Evolutionary conservation across 1,140 invertebrate genomes (phyloP).

Genomic region (Zophobas morio): DNA sequence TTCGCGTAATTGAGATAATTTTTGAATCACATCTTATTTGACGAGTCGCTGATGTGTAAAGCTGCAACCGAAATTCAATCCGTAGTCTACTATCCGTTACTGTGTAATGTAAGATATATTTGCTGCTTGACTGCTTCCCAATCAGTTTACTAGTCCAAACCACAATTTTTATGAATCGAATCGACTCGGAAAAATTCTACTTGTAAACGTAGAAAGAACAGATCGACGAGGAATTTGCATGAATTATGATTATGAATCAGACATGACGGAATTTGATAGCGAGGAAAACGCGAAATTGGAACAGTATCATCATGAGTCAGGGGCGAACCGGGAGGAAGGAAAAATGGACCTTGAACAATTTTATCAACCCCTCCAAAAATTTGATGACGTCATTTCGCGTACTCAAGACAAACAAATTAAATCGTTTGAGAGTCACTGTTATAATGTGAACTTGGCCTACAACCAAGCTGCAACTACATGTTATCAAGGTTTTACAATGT

Average conservation of each 20-base stretch:
- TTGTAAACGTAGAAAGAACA: background rate
- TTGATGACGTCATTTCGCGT: no score
- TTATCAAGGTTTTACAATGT: no score
- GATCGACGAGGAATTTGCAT: background rate
- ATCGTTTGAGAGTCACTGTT: no score
- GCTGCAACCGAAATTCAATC: slow-evolving; percentile 66
- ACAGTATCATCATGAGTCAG: no score
- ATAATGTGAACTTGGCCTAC: no score
- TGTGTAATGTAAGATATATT: slow-evolving; percentile 68
- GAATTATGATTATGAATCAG: background rate
- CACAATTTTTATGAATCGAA: slow-evolving; percentile 63
- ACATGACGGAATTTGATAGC: background rate
- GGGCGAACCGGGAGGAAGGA: no score
- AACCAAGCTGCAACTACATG: no score
- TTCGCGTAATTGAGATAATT: slow-evolving; percentile 27
- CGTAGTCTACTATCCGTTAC: slow-evolving; percentile 63
- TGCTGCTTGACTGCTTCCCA: slow-evolving; percentile 65
- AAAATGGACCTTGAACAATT: no score
- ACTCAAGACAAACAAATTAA: no score
- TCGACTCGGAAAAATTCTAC: slow-evolving; percentile 12
- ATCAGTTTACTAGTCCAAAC: slow-evolving; percentile 65
- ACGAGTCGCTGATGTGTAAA: slow-evolving; percentile 63
- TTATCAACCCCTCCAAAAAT: no score
- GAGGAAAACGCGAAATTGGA: no score
- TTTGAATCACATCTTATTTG: slow-evolving; percentile 57